Base-by-base conservation (phyloP, 2,888 invertebrate genomes). In the Acleris laterana region DNA sequence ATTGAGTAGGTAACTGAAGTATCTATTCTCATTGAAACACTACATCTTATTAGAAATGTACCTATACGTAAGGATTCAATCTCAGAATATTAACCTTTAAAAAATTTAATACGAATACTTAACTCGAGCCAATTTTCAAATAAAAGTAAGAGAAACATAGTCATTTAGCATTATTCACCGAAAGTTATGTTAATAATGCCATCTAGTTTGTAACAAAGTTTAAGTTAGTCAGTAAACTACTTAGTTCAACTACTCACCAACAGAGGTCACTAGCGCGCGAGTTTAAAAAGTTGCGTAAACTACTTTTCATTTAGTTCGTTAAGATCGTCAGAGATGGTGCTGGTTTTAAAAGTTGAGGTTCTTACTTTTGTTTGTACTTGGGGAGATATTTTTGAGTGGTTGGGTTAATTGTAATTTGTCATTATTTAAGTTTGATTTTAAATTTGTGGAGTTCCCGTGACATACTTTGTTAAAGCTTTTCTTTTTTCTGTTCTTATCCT, bases 251-350 rank as follows among this genome's bases (percentile, higher is more conserved):
- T 85, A 88, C 86, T 89, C 81, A 73, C 71, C 88, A 75, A 75
- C 73, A 91, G 92, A 89, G 89, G 92, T 88, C 92, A 87, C 83
- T 70, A 74, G 74, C 70, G 69, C 58, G 64, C 63, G 68, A 76
- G 71, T 77, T 81, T 81, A 75, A 71, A 81, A 83, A 83, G 75
- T 79, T 84, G 72, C 56, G 74, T 74, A 76, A 75, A 78, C 73
- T 75, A 79, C 75, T 78, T 79, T 77, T 76, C 73, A 80, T 76
- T 81, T 87, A 87, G 89, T 91, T 88, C 83, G 63, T 66, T 38
- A 19, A 61, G 69, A 65, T 70, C 75, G 75, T 74, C 74, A 81
- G 75, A 92, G 92, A 88, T 89, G 92, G 90, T 82, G 88, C 77
- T 88, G 73, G 63, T 63, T 22, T 65, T 44, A 62, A 49, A 25